Conservation (phyloP, 1,140 invertebrate genomes). For the Plodia interpunctella region DNA sequence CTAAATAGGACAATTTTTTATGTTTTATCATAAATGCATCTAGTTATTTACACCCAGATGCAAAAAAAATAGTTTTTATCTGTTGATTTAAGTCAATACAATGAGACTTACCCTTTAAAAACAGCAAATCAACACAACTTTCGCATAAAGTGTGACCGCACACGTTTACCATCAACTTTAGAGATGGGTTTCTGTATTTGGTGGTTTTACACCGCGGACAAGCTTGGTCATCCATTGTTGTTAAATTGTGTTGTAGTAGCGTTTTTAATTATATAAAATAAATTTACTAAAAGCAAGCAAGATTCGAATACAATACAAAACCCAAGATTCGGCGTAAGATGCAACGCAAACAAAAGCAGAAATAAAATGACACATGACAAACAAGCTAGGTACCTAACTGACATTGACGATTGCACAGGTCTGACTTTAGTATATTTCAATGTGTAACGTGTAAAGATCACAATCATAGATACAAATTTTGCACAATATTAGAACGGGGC, state of each 20-base stretch:
- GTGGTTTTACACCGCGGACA: slow-evolving; percentile 99
- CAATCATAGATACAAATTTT: no score
- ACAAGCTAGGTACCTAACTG: no score
- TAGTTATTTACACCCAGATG: not conserved
- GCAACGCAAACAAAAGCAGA: no score
- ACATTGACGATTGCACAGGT: no score
- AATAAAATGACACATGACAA: no score
- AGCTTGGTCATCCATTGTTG: slow-evolving; percentile 90
- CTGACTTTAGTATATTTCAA: no score
- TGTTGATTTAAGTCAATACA: slow-evolving; percentile 8
- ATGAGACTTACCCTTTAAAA: slow-evolving; percentile 88
- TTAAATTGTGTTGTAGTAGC: not conserved
- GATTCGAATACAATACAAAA: no score
- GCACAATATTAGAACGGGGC: no score
- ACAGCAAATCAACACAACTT: slow-evolving; percentile 96
- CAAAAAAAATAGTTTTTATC: not conserved
- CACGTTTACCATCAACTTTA: slow-evolving; percentile 98
- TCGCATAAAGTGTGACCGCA: slow-evolving; percentile 99
- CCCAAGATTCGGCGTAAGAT: no score
- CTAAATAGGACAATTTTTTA: no score
- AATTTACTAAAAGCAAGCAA: not conserved
- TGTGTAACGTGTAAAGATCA: no score
- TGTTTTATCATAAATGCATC: no score
- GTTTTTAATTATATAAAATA: slow-evolving; percentile 19
- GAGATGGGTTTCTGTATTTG: slow-evolving; percentile 97